Base-by-base conservation (phyloP, 2,888 invertebrate species). In the Candidula unifasciata region DNA sequence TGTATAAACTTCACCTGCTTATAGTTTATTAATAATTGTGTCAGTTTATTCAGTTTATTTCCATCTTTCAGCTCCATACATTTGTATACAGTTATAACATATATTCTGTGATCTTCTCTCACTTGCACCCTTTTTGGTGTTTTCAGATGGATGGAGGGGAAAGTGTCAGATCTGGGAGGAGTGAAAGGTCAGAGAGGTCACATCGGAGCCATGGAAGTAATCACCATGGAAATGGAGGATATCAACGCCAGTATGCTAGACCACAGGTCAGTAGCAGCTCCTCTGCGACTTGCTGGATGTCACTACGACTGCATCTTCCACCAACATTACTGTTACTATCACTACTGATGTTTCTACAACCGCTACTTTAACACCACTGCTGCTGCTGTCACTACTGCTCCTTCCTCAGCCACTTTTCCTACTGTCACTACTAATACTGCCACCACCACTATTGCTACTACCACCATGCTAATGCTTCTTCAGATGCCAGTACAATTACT, bases 121-220 rank as follows among this genome's bases (percentile, higher is more conserved):
- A 66, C 66, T 27, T 6, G 6, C 66, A 66, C 13, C 27, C 0
- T 66, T 2, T 37, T 24, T 37, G 35, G 44, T 24, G 6, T 33
- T 24, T 71, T 27, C 79, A 81, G 80, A 92, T 91, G 91, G 92
- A 92, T 83, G 98, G 98, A 95, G 97, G 97, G 91, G 98, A 98
- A 95, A 97, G 97, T 91, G 96, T 98, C 91, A 96, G 97, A 93
- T 98, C 98, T 83, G 95, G 95, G 88, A 94, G 95, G 91, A 95
- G 95, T 93, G 97, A 97, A 94, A 95, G 97, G 93, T 97, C 97
- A 94, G 96, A 97, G 93, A 96, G 97, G n/a, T 94, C 94, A 33
- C 93, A 94, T 69, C 92, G 94, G 52, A 91, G 91, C 85, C 91
- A 91, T 81, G 88, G 89, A 80, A 90, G 90, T 85, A 86, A 87